Base-by-base conservation (phyloP, 2,113 vertebrate species). In the Leiothrix lutea region DNA sequence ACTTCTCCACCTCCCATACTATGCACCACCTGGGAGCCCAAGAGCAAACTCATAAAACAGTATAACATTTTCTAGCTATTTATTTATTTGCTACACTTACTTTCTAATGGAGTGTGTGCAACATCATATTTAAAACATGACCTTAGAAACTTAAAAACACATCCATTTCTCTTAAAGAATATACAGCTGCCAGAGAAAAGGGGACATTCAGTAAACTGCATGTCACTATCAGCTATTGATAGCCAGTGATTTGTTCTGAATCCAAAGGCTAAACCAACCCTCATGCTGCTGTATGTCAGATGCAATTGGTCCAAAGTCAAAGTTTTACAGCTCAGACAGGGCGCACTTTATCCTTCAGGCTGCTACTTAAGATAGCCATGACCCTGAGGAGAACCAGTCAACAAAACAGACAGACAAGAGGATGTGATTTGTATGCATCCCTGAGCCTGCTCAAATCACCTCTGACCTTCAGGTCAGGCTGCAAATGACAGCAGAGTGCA, bases 331-430 rank as follows among this genome's bases (percentile, higher is more conserved):
- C 98, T 98, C 95, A 98, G 98, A 98, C 98, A 98, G 97, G 97
- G 98, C 97, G 97, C 97, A 98, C 97, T 98, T 98, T 98, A 98
- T 98, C 98, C 98, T 98, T 97, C 97, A 98, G 98, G 97, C 98
- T 98, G 97, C 98, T 98, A 97, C 98, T 98, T 98, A 98, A 98
- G 98, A 98, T 98, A 98, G 98, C 97, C 97, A 95, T 96, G 98
- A 98, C 98, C 98, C 98, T 98, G 97, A 98, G 98, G 98, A 98
- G 97, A 98, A 98, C 97, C 97, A 98, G 98, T 98, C 98, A 98
- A 98, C 98, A 98, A 98, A 98, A 98, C 97, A 98, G 98, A 98
- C 96, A 98, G 98, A 98, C 98, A 98, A 98, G 98, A 98, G 98
- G 97, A 98, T 98, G 97, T 98, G 96, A 98, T 98, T 98, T 98